A percentile compares a stretch with the other conserved stretches of the same genome.
Evolutionary conservation across 1,140 invertebrate genomes (phyloP).

Genomic region (Euura lappo): DNA sequence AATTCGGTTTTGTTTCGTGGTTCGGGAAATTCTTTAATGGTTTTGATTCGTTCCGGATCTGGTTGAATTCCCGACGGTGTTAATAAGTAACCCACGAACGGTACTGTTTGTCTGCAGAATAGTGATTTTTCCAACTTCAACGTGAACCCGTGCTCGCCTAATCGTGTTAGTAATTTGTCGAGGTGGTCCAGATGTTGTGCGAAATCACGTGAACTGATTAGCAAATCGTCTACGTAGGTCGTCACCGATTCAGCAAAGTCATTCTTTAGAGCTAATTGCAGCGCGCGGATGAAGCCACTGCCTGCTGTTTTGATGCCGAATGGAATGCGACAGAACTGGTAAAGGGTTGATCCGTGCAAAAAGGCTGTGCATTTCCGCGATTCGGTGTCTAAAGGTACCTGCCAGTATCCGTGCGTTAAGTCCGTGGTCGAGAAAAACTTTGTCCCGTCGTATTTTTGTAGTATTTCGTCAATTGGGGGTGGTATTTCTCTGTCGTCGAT

Average conservation of each 20-base stretch:
- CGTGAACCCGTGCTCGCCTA: slow-evolving; percentile 14
- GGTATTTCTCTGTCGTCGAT: slow-evolving; percentile 33
- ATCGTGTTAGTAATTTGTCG: neutral
- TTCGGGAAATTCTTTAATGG: neutral
- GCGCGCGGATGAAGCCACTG: slow-evolving; percentile 34
- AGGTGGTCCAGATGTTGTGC: slow-evolving; percentile 31
- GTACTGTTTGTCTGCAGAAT: slow-evolving; percentile 13
- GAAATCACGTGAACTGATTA: slow-evolving; percentile 28
- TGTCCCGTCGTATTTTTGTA: slow-evolving; percentile 31
- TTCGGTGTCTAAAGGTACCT: slow-evolving; percentile 35
- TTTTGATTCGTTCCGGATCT: slow-evolving; percentile 18
- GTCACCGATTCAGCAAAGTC: slow-evolving; percentile 21
- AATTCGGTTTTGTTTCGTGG: neutral
- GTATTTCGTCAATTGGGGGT: slow-evolving; percentile 30
- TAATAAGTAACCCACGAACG: slow-evolving; percentile 22
- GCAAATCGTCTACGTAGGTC: slow-evolving; percentile 34
- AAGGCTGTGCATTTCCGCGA: slow-evolving; percentile 42
- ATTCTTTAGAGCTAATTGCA: slow-evolving; percentile 15
- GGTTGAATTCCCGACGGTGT: slow-evolving; percentile 19
- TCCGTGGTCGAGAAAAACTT: slow-evolving; percentile 41
- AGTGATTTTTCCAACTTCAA: slow-evolving; percentile 20
- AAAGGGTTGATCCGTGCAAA: slow-evolving; percentile 35
- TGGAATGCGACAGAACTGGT: slow-evolving; percentile 44
- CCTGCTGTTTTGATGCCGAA: no score
- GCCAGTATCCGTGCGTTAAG: slow-evolving; percentile 47